phyloP scores from a whole-genome alignment of 2,888 invertebrate genomes.

The Chloroclystis v-ata region DNA sequence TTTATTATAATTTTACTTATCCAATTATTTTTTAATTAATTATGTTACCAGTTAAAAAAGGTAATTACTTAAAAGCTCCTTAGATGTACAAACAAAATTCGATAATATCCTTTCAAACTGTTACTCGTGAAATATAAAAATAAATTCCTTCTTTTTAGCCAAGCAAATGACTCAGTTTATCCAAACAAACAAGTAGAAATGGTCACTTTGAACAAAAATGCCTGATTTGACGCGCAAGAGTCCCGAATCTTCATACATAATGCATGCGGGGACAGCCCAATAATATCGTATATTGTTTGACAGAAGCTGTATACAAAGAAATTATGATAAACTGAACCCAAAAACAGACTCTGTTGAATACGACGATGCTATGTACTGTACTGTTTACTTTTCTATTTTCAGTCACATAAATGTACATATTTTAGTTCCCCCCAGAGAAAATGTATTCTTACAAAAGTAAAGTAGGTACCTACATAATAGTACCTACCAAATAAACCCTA shows the following conservation, averaged over 20 bases:
- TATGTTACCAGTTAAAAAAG: too few relatives aligned
- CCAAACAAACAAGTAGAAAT: conserved; percentile 12
- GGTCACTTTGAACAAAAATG: conserved; percentile 18
- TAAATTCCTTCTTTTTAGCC: too few relatives aligned
- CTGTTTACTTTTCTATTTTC: background rate
- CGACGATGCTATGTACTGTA: conserved; percentile 1
- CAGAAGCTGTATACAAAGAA: conserved; percentile 50
- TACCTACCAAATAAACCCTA: too few relatives aligned
- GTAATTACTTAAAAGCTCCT: too few relatives aligned
- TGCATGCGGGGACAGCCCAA: conserved; percentile 55
- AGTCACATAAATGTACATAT: background rate
- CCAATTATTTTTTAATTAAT: too few relatives aligned
- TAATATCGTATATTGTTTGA: conserved; percentile 64
- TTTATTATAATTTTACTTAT: too few relatives aligned
- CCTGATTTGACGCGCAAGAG: conserved; percentile 32
- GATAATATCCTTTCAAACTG: too few relatives aligned
- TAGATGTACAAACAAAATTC: too few relatives aligned
- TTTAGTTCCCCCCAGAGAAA: background rate
- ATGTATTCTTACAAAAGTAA: too few relatives aligned
- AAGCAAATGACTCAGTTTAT: too few relatives aligned
- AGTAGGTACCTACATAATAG: too few relatives aligned
- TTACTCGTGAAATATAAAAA: too few relatives aligned
- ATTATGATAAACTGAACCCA: conserved; percentile 57
- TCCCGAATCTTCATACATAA: conserved; percentile 60
- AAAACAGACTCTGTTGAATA: conserved; percentile 2